Evolutionary conservation across 2,797 vertebrate genomes (phyloP).

Genomic region (Sebastes wilsoni): DNA sequence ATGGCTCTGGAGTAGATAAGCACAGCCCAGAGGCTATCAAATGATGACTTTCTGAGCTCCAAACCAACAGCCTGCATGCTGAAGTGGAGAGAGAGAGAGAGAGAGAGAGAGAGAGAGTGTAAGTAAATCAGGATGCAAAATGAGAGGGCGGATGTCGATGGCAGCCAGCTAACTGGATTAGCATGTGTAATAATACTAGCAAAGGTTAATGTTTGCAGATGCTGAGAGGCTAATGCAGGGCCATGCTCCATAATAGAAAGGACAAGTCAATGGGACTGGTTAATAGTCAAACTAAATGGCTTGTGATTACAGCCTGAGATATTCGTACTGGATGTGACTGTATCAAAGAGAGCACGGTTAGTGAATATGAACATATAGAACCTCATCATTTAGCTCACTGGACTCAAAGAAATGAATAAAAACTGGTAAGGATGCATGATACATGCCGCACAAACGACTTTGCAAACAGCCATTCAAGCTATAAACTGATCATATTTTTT

Average conservation of each 20-base stretch:
- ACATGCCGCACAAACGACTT: neutral
- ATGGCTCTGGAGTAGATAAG: constrained; percentile 71
- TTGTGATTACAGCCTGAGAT: constrained; percentile 47
- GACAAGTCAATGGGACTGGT: constrained; percentile 56
- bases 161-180: constrained; percentile 68
- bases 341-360: neutral
- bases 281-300: constrained; percentile 57
- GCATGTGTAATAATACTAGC: constrained; percentile 60
- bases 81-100: constrained; percentile 1
- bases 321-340: constrained; percentile 27
- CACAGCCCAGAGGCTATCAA: constrained; percentile 67
- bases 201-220: constrained; percentile 74
- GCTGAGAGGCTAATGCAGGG: constrained; percentile 61
- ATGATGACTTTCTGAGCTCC: constrained; percentile 66
- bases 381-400: constrained; percentile 4
- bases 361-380: neutral
- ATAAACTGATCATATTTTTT: constrained; percentile 14
- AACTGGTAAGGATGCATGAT: neutral
- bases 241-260: constrained; percentile 34
- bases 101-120: neutral
- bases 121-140: constrained; percentile 45
- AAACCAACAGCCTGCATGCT: constrained; percentile 40
- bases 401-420: neutral
- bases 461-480: constrained; percentile 34
- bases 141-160: constrained; percentile 44